Evolutionary conservation across 2,888 invertebrate genomes (phyloP).

Genomic region (Hydropsyche betteni): DNA sequence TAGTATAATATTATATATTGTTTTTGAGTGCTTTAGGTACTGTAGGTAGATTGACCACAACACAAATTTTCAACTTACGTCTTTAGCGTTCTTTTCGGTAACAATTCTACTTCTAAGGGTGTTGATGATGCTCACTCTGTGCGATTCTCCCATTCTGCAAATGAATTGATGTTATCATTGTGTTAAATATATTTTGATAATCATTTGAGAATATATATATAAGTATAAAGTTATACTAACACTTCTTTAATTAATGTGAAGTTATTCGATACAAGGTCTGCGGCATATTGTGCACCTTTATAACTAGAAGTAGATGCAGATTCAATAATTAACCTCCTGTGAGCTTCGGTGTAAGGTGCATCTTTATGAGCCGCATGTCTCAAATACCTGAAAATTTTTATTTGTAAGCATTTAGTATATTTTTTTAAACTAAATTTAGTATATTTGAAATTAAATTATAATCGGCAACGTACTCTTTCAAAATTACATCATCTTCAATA

Average conservation of each 20-base stretch:
- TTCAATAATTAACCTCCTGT: slow-evolving; percentile 60
- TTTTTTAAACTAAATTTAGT: too few species aligned
- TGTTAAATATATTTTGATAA: too few species aligned
- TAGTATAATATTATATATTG: too few species aligned
- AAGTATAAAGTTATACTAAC: too few species aligned
- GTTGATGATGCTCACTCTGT: slow-evolving; percentile 63
- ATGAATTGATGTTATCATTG: too few species aligned
- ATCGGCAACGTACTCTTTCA: slow-evolving; percentile 61
- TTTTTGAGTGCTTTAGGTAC: too few species aligned
- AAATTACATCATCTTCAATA: slow-evolving; percentile 64
- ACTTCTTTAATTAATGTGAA: slow-evolving; percentile 54
- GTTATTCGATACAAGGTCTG: slow-evolving; percentile 61
- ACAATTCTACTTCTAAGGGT: slow-evolving; percentile 60
- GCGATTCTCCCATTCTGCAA: slow-evolving; percentile 30
- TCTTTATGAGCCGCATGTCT: not conserved
- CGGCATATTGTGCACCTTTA: slow-evolving; percentile 59
- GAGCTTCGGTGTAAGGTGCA: slow-evolving; percentile 60
- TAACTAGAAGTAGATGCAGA: slow-evolving; percentile 61
- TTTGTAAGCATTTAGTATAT: too few species aligned
- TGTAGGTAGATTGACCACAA: not conserved
- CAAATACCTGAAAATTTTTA: not conserved
- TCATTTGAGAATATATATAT: too few species aligned
- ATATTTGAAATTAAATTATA: not conserved
- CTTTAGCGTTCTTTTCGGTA: slow-evolving; percentile 56
- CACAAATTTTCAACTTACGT: slow-evolving; percentile 55